Base-by-base conservation (phyloP, 2,888 invertebrate species). In the Scotopteryx bipunctaria region DNA sequence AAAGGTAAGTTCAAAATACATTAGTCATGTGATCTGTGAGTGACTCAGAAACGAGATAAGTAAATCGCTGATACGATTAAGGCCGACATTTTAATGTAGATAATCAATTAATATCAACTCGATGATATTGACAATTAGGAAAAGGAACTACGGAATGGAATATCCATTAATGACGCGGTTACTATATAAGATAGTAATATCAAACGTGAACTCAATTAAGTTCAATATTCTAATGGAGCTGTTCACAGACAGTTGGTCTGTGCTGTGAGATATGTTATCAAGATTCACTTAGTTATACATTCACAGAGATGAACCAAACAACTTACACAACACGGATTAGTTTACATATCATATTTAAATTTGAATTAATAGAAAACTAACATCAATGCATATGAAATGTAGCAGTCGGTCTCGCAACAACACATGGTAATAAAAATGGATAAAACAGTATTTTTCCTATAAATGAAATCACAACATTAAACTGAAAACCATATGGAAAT, bases 281-380 rank as follows among this genome's bases (percentile, higher is more conserved):
- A 48, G 19, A 48, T 41, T 35, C 32, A 31, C 33, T 46, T 21
- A 46, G 21, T 37, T 40, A 33, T 33, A 31, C 29, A 19, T 33
- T 33, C 17, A 27, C 9, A 25, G 8, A 25, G 17, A 44, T 32
- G 11, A 38, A 5, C 17, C 25, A 44, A 38, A 35, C 33, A 51
- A 8, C 16, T 45, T 31, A 44, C 29, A 32, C 25, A 46, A 46
- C 21, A 32, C 11, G 23, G 15, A 17, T 46, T 17, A 15, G 11
- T 32, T 36, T 42, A 14, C 31, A 23, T 23, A 37, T 25, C 11
- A n/a, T n/a, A n/a, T n/a, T 21, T 23, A 37, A 33, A 40, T 44
- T 44, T 37, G 3, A 31, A 42, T 35, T 11, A 46, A 41, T 45
- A 37, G 36, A 29, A 15, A 21, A 36, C 8, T 16, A 36, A 23